Evolutionary conservation across 2,888 invertebrate species (phyloP), one percentile per base, ranked within the genome.

Genomic region (Itoplectis maculator): DNA sequence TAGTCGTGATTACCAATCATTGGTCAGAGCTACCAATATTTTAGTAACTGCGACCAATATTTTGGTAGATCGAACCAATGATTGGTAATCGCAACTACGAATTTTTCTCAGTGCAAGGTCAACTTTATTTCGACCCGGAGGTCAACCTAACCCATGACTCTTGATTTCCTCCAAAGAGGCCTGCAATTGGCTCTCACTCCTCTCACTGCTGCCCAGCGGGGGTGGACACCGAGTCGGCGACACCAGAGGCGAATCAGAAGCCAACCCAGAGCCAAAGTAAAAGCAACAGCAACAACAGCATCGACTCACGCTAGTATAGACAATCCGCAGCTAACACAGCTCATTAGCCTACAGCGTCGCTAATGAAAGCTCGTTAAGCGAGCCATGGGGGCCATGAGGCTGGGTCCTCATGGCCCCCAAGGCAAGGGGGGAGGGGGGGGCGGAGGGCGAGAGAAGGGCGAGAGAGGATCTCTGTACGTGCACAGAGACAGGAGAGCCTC

Each of bases 281-380:
- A 69, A 49, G 56, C 65, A 65, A 47, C 40, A n/a, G 70, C 61
- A 13, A 51, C 45, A 42, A 56, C 63, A 49, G 56, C 65, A 65
- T 45, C 40, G 8, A 51, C 51, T 23, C 51, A 35, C 45, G 45
- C 54, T 66, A 35, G 65, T n/a, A n/a, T 35, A 23, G 65, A 66
- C 49, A 54, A 61, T 69, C 79, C 82, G 82, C 84, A 83, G 84
- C 86, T 86, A 91, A 91, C 91, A 90, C 87, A 89, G 90, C 92
- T 92, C 92, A 92, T 92, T 92, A 92, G 92, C 92, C 90, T 92
- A 92, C 92, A 92, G 90, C 91, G 89, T 92, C 90, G 91, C 91
- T 92, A 92, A 92, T 92, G 92, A 92, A 92, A 92, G 91, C 92
- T 92, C 92, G 91, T 92, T 92, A 92, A 90, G 88, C 87, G 89